These are phyloP conservation scores for Clupea harengus DNA, from an alignment of 2,113 vertebrate species.

Conservation along the genomic window DNA sequence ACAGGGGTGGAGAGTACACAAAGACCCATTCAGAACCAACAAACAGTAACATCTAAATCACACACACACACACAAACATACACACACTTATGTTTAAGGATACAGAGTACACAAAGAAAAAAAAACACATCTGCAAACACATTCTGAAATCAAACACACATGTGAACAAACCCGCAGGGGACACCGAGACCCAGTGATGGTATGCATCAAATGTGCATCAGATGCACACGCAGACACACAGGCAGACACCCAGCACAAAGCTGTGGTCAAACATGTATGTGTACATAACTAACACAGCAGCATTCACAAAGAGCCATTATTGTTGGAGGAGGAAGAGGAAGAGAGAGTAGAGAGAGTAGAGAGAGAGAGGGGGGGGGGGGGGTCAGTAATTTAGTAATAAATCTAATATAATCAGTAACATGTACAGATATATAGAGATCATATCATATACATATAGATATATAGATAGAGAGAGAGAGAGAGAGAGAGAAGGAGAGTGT, in stretches of 20 bases:
- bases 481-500: too few relatives aligned
- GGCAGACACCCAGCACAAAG: background rate
- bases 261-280: background rate
- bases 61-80: background rate
- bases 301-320: constrained; percentile 34
- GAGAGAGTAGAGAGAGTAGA: constrained; percentile 3
- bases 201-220: background rate
- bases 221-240: background rate
- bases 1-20: background rate
- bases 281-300: constrained; percentile 17
- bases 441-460: too few relatives aligned
- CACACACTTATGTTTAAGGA: too few relatives aligned
- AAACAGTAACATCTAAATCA: background rate
- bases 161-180: background rate
- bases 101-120: background rate
- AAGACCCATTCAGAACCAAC: background rate
- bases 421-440: too few relatives aligned
- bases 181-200: background rate
- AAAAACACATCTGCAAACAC: background rate
- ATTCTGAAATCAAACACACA: background rate
- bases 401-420: too few relatives aligned
- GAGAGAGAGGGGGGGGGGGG: background rate
- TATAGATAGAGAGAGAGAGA: too few relatives aligned
- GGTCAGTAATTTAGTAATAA: too few relatives aligned
- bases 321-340: background rate